phyloP scores from a whole-genome alignment of 1,140 invertebrate species.

The Lethocerus indicus region DNA sequence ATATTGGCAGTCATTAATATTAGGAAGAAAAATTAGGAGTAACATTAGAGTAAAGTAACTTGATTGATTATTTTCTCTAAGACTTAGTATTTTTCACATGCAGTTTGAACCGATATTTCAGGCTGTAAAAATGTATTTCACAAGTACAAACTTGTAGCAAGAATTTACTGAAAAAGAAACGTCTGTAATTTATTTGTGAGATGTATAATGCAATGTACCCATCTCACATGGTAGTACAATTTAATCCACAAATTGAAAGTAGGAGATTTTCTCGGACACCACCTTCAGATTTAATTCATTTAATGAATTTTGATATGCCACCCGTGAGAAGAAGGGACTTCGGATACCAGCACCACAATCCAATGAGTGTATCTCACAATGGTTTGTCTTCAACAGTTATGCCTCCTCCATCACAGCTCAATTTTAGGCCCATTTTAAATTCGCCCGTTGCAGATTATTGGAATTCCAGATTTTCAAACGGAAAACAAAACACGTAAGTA shows the following conservation, averaged over 20 bases:
- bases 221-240: too few relatives aligned
- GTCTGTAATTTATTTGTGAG: background rate
- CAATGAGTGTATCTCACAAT: background rate
- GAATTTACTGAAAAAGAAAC: too few relatives aligned
- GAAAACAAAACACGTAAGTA: too few relatives aligned
- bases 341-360: background rate
- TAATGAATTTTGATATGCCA: too few relatives aligned
- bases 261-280: too few relatives aligned
- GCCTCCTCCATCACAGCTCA: background rate
- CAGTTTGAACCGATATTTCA: background rate
- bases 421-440: background rate
- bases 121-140: background rate
- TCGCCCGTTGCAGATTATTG: too few relatives aligned
- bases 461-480: too few relatives aligned
- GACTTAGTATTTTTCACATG: background rate
- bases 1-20: too few relatives aligned
- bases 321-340: too few relatives aligned
- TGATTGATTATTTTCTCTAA: background rate
- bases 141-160: background rate
- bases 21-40: background rate
- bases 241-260: too few relatives aligned
- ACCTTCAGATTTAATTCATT: constrained; percentile 4
- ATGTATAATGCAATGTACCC: constrained; percentile 4
- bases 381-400: too few relatives aligned
- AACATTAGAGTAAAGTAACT: background rate